Evolutionary conservation across 35 echinoderm and acorn worm species (phyloP).

Genomic region (Acanthaster planci): DNA sequence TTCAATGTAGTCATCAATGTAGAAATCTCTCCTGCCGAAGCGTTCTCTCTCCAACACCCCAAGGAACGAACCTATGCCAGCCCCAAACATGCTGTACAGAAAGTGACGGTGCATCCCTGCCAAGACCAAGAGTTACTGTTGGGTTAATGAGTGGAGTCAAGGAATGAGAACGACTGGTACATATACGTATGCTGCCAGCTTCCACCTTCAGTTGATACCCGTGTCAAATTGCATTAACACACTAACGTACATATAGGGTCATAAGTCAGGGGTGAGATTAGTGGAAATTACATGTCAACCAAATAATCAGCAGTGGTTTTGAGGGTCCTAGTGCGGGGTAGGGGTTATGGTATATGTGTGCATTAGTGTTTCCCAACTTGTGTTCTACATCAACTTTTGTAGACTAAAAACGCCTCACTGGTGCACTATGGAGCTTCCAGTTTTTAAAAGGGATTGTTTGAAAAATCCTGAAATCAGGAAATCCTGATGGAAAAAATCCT

Average conservation of each 20-base stretch:
- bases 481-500: no score
- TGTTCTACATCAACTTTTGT: no score
- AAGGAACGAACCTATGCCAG: neutral
- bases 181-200: neutral
- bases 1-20: constrained; percentile 8
- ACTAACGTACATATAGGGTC: neutral
- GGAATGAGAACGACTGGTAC: neutral
- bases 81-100: neutral
- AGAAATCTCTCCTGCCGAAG: neutral
- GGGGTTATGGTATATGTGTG: no score
- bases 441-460: no score
- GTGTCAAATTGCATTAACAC: neutral
- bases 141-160: neutral
- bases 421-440: no score
- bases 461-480: no score
- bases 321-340: no score
- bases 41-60: neutral
- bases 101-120: neutral
- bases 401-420: no score
- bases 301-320: neutral
- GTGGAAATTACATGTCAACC: neutral
- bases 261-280: neutral
- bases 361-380: no score
- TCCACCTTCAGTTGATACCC: neutral
- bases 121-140: neutral